phyloP scores from a whole-genome alignment of 2,797 vertebrate genomes.

The Chelonia mydas region DNA sequence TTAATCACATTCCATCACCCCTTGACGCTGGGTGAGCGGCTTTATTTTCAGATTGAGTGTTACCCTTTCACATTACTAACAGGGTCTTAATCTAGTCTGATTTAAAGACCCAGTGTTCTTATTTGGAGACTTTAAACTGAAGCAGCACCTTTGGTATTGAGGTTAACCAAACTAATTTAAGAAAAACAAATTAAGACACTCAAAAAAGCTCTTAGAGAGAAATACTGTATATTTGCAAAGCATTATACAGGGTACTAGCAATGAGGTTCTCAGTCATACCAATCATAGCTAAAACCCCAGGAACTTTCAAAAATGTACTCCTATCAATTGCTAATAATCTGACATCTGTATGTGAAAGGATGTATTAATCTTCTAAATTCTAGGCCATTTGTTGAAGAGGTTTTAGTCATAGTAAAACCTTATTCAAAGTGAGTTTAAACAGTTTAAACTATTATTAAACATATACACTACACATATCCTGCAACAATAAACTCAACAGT shows the following conservation, averaged over 20 bases:
- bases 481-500: conserved; percentile 11
- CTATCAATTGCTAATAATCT: background rate
- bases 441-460: background rate
- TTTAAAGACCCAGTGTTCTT: background rate
- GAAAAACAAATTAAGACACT: background rate
- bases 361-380: background rate
- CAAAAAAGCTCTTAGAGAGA: background rate
- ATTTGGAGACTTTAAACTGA: background rate
- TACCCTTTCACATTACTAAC: conserved; percentile 26
- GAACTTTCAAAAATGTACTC: background rate
- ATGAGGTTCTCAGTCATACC: background rate
- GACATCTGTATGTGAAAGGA: background rate
- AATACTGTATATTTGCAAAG: accelerated
- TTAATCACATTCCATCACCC: conserved; percentile 19
- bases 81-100: background rate
- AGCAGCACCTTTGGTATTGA: background rate
- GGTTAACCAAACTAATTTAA: background rate
- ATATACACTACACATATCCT: background rate
- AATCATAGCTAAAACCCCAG: background rate
- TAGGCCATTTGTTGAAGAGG: background rate
- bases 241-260: accelerated
- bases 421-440: background rate
- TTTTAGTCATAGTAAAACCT: background rate
- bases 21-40: background rate
- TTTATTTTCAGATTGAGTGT: background rate